Conservation (phyloP, 2,888 invertebrate genomes). For the Amorpha juglandis region DNA sequence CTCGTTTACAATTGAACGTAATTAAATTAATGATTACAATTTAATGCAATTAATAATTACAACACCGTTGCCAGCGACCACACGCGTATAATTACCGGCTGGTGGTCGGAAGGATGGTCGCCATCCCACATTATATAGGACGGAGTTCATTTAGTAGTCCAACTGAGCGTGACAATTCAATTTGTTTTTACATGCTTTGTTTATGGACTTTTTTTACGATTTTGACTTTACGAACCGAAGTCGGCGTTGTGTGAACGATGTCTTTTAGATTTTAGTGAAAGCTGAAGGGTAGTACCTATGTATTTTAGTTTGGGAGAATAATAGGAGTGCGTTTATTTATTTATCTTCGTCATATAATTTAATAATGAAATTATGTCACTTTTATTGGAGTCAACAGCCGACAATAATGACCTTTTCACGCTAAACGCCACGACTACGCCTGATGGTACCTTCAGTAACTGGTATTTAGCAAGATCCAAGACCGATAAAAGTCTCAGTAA, state of each 20-base stretch:
- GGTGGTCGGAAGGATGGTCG: not conserved
- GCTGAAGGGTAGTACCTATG: not conserved
- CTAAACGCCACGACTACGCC: no score
- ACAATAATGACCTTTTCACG: no score
- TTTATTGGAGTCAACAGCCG: no score
- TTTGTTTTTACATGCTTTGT: slow-evolving; percentile 11
- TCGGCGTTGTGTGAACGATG: slow-evolving; percentile 1
- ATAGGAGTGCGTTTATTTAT: no score
- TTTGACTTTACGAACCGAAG: not conserved
- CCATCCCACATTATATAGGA: not conserved
- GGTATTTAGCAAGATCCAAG: no score
- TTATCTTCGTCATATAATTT: no score
- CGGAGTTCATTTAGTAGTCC: not conserved
- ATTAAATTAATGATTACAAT: slow-evolving; percentile 10
- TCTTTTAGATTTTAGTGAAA: not conserved
- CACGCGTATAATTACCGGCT: not conserved
- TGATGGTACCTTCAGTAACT: no score
- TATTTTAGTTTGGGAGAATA: no score
- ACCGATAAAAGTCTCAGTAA: no score
- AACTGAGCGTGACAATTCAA: not conserved
- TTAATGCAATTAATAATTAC: not conserved
- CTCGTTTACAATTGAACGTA: not conserved
- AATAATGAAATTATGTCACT: no score
- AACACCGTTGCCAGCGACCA: not conserved
- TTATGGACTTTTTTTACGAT: slow-evolving; percentile 4